Conservation (phyloP, 2,888 invertebrate species). For the Cyclophora albipunctata region DNA sequence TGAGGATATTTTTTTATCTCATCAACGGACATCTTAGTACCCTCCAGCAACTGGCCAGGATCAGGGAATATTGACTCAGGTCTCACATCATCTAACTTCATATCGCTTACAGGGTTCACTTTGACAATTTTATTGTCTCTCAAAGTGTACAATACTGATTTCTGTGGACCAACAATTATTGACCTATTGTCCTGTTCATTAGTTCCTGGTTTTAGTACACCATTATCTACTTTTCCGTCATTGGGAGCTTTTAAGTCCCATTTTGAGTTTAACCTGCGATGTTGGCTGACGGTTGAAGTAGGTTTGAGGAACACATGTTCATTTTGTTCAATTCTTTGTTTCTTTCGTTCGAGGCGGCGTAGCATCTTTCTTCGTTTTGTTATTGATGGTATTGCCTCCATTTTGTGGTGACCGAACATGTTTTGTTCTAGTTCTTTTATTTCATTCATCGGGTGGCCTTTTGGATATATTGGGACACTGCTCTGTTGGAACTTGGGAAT, state of each 20-base stretch:
- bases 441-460: constrained; percentile 71
- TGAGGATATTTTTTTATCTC: constrained; percentile 71
- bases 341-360: constrained; percentile 59
- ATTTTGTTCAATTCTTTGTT: constrained; percentile 33
- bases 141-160: constrained; percentile 65
- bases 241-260: constrained; percentile 5
- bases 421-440: constrained; percentile 65
- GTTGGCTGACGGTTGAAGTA: too few relatives aligned
- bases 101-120: constrained; percentile 37
- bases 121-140: constrained; percentile 67
- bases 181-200: too few relatives aligned
- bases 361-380: constrained; percentile 64
- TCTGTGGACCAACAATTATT: constrained; percentile 38
- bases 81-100: too few relatives aligned
- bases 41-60: constrained; percentile 41
- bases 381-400: constrained; percentile 51
- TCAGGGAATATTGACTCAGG: constrained; percentile 27
- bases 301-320: too few relatives aligned
- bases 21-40: constrained; percentile 65
- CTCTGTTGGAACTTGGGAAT: constrained; percentile 27
- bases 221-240: constrained; percentile 5
- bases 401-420: constrained; percentile 60
- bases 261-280: not conserved
- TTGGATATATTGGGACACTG: constrained; percentile 42
- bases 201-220: too few relatives aligned